phyloP scores from a whole-genome alignment of 2,888 invertebrate species.

The Spilosoma lubricipeda region DNA sequence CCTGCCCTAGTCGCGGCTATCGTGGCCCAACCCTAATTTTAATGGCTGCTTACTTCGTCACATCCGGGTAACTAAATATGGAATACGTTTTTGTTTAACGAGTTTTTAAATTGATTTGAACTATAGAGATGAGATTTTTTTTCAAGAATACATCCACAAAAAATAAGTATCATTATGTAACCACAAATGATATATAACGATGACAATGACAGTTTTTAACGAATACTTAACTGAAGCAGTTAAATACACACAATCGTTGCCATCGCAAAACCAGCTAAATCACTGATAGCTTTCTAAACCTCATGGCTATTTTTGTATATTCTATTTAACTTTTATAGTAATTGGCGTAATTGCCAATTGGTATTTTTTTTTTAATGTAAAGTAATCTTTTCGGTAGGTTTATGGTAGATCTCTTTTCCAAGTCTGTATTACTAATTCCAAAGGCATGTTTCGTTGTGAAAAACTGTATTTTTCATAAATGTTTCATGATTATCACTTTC shows the following conservation, averaged over 20 bases:
- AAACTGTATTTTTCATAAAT: neutral
- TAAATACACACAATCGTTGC: neutral
- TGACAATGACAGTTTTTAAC: too few relatives aligned
- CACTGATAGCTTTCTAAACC: neutral
- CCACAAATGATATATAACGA: too few relatives aligned
- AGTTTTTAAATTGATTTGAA: conserved; percentile 46
- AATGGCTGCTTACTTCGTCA: conserved; percentile 83
- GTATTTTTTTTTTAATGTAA: neutral
- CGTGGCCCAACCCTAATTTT: conserved; percentile 86
- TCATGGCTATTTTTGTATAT: neutral
- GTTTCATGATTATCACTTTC: neutral
- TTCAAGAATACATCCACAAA: neutral
- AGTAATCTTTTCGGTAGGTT: neutral
- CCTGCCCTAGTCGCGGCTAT: conserved; percentile 80
- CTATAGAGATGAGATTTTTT: conserved; percentile 30
- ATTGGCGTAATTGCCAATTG: too few relatives aligned
- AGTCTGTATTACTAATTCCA: neutral
- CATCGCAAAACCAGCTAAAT: neutral
- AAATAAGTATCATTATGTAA: neutral
- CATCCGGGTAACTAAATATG: conserved; percentile 80
- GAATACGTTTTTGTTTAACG: conserved; percentile 59
- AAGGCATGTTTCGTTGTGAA: neutral
- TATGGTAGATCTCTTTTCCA: neutral
- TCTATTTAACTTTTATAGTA: neutral
- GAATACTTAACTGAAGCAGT: neutral